Percentiles rank a stretch among this genome's conserved stretches.
Evolutionary conservation across 2,888 invertebrate species (phyloP).

Genomic region (Taenaris catops): DNA sequence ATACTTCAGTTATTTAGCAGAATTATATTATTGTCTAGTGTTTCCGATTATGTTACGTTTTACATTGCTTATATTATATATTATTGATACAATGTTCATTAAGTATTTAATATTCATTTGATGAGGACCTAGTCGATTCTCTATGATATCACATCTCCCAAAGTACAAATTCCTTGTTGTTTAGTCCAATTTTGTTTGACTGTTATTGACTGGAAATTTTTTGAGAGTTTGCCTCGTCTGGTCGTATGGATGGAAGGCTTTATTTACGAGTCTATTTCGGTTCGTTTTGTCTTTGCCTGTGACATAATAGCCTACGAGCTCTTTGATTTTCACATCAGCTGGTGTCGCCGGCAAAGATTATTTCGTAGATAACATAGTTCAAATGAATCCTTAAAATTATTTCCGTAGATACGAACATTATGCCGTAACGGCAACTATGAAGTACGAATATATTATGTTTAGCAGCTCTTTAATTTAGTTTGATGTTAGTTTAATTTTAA

Average conservation of each 20-base stretch:
- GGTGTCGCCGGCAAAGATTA: slow-evolving; percentile 23
- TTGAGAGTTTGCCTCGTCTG: slow-evolving; percentile 44
- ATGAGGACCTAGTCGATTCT: slow-evolving; percentile 80
- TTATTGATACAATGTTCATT: slow-evolving; percentile 76
- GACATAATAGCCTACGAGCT: slow-evolving; percentile 20
- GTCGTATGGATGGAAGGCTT: slow-evolving; percentile 22
- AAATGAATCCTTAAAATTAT: slow-evolving; percentile 45
- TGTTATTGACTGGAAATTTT: slow-evolving; percentile 77
- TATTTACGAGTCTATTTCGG: slow-evolving; percentile 23
- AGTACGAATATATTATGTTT: slow-evolving; percentile 45
- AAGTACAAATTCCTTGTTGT: slow-evolving; percentile 82
- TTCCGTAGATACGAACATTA: slow-evolving; percentile 37
- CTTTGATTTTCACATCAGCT: slow-evolving; percentile 11
- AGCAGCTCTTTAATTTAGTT: slow-evolving; percentile 71
- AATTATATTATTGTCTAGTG: slow-evolving; percentile 77
- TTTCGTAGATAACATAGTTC: slow-evolving; percentile 31
- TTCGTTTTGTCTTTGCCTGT: slow-evolving; percentile 27
- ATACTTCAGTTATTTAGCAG: slow-evolving; percentile 77
- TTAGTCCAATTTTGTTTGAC: slow-evolving; percentile 80
- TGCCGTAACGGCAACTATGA: slow-evolving; percentile 37
- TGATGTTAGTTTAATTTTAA: slow-evolving; percentile 54
- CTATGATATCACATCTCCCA: slow-evolving; percentile 79
- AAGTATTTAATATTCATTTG: slow-evolving; percentile 78
- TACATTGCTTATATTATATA: slow-evolving; percentile 79
- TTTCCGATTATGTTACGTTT: slow-evolving; percentile 79